Conservation (phyloP, 2,888 invertebrate species). For the Mythimna impura region DNA sequence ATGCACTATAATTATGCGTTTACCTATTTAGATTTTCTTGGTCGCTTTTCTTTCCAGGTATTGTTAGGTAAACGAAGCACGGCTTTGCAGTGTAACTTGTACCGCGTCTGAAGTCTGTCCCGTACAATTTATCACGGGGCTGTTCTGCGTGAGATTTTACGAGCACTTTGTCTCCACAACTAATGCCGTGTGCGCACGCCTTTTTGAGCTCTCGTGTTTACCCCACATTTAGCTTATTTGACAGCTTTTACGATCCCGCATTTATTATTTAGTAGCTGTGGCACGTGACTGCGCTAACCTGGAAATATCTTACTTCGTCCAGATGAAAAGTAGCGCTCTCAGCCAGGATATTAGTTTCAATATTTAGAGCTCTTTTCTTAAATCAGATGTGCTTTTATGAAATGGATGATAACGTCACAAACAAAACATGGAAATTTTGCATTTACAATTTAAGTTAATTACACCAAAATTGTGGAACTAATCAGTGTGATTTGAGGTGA, state of each 20-base stretch:
- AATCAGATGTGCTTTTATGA: background rate
- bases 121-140: constrained; percentile 71
- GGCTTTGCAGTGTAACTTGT: constrained; percentile 40
- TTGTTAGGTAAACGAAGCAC: constrained; percentile 2
- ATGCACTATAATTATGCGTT: background rate
- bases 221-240: constrained; percentile 52
- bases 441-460: background rate
- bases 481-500: background rate
- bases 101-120: constrained; percentile 45
- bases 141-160: constrained; percentile 76
- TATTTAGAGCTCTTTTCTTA: background rate
- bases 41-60: background rate
- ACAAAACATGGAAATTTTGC: background rate
- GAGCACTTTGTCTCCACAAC: constrained; percentile 75
- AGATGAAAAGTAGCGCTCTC: constrained; percentile 6
- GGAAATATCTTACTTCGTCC: constrained; percentile 32
- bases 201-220: constrained; percentile 62
- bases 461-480: constrained; percentile 2
- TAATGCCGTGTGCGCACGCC: constrained; percentile 70
- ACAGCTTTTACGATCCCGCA: constrained; percentile 45
- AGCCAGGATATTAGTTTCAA: background rate
- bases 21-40: background rate
- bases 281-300: constrained; percentile 36
- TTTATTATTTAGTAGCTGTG: constrained; percentile 47
- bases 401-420: background rate